Evolutionary conservation across 2,113 vertebrate genomes (phyloP).

Genomic region (Tachuris rubrigastra): DNA sequence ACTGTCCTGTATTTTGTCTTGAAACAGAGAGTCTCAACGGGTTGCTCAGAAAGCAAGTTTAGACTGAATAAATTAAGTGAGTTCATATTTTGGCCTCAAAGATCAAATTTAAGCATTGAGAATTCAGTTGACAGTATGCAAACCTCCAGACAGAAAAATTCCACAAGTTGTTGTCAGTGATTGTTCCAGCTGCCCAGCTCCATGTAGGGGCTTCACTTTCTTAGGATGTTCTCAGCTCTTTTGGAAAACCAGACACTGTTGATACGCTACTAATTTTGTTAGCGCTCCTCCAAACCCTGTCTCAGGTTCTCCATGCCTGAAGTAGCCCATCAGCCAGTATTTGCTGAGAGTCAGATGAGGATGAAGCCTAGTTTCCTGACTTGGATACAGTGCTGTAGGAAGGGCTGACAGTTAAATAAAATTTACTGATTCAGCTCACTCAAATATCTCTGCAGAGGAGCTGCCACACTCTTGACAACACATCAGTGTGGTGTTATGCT

Average conservation of each 20-base stretch:
- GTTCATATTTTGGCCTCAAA: not conserved
- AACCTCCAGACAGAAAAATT: not conserved
- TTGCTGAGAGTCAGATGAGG: not conserved
- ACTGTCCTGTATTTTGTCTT: not conserved
- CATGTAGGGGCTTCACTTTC: not conserved
- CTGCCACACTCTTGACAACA: not conserved
- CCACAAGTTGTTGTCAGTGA: not conserved
- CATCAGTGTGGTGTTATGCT: not conserved
- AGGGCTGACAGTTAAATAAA: constrained; percentile 27
- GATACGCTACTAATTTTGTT: not conserved
- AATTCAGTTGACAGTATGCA: not conserved
- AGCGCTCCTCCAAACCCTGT: not conserved
- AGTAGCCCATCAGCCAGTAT: not conserved
- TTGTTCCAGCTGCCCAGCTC: not conserved
- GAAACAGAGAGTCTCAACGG: not conserved
- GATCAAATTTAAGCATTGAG: not conserved
- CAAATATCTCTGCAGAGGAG: not conserved
- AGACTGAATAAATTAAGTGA: not conserved
- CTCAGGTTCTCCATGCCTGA: not conserved
- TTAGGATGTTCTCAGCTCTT: not conserved
- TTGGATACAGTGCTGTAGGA: not conserved
- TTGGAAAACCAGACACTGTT: not conserved
- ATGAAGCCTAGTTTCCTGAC: not conserved
- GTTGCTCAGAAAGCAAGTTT: not conserved
- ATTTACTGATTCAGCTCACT: constrained; percentile 40